Conservation (phyloP, 1,140 invertebrate species). For the Meloidogyne hapla region DNA sequence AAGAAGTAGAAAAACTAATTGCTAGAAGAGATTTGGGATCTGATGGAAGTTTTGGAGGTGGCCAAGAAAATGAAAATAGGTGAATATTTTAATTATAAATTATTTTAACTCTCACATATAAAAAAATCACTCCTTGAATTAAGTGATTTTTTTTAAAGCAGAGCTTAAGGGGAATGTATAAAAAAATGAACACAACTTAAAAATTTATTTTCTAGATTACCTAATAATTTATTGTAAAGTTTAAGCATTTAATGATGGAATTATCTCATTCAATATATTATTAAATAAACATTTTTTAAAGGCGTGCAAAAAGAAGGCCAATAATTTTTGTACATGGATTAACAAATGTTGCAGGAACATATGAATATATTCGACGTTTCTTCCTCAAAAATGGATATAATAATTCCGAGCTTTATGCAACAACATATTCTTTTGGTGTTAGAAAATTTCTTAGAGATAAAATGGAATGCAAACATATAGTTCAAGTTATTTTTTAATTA, state of each 20-base stretch:
- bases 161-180: too few relatives aligned
- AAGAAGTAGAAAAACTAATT: slow-evolving; percentile 10
- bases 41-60: slow-evolving; percentile 25
- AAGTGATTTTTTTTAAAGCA: too few relatives aligned
- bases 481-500: not conserved
- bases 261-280: too few relatives aligned
- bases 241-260: too few relatives aligned
- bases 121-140: too few relatives aligned
- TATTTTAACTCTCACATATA: too few relatives aligned
- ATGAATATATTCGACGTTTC: slow-evolving; percentile 9
- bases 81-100: too few relatives aligned
- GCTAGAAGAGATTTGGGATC: slow-evolving; percentile 17
- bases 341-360: not conserved
- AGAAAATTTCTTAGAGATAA: not conserved
- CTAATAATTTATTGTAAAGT: too few relatives aligned
- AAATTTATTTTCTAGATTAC: too few relatives aligned
- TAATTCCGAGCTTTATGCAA: slow-evolving; percentile 35
- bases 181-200: too few relatives aligned
- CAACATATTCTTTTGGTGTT: slow-evolving; percentile 21
- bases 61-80: not conserved
- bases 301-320: slow-evolving; percentile 9
- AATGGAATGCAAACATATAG: slow-evolving; percentile 29
- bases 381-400: slow-evolving; percentile 25
- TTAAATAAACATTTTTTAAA: too few relatives aligned
- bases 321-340: slow-evolving; percentile 34